phyloP scores from a whole-genome alignment of 2,797 vertebrate species.

The Acanthis flammea region DNA sequence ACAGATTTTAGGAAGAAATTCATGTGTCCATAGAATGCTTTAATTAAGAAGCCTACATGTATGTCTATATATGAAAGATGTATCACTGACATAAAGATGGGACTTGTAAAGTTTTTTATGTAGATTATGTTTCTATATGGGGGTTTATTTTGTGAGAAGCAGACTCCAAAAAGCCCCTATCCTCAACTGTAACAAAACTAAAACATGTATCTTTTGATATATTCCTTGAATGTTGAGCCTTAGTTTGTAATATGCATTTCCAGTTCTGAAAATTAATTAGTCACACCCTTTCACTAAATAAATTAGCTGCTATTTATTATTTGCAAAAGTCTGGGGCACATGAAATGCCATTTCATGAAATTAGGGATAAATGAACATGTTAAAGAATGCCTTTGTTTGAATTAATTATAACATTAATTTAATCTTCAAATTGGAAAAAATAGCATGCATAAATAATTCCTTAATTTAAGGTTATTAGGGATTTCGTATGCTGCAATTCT shows the following conservation, averaged over 20 bases:
- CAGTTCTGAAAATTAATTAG: not conserved
- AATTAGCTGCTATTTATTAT: not conserved
- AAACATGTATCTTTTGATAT: not conserved
- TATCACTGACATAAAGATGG: not conserved
- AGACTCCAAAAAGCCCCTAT: not conserved
- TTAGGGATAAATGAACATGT: not conserved
- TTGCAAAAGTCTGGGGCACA: not conserved
- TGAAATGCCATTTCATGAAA: not conserved
- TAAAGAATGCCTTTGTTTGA: not conserved
- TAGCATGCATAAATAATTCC: not conserved
- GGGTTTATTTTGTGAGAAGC: not conserved
- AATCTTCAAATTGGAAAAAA: not conserved
- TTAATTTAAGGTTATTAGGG: not conserved
- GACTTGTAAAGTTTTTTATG: not conserved
- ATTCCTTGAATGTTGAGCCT: not conserved
- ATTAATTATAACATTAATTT: not conserved
- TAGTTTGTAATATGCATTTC: not conserved
- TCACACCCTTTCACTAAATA: not conserved
- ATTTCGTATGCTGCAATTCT: not conserved
- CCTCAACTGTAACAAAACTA: not conserved
- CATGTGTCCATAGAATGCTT: not conserved
- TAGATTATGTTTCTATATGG: not conserved
- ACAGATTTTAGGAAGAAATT: not conserved
- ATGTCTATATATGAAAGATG: not conserved
- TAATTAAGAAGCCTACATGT: not conserved